Conservation (phyloP, 2,113 vertebrate genomes). For the Eubucco bourcierii region DNA sequence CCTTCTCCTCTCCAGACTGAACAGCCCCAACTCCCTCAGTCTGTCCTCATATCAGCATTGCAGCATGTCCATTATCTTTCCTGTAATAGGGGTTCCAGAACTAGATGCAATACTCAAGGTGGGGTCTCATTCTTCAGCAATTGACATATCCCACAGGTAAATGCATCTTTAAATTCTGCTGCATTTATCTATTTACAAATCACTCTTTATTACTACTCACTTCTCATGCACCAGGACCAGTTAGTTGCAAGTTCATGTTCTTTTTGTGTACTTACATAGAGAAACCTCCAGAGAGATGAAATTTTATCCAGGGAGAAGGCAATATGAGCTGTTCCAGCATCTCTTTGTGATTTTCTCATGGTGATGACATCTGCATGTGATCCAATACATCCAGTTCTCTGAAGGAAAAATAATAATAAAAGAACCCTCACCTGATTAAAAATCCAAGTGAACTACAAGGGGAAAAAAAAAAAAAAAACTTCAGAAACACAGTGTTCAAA, state of each 20-base stretch:
- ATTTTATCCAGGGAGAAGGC: background rate
- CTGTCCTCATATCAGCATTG: too few relatives aligned
- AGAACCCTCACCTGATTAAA: background rate
- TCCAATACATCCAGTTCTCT: background rate
- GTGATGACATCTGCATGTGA: fast-evolving
- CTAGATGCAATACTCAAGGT: too few relatives aligned
- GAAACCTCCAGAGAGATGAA: background rate
- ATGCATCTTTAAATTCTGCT: background rate
- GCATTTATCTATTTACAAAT: background rate
- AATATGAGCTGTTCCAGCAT: background rate
- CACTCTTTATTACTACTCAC: background rate
- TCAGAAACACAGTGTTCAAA: background rate
- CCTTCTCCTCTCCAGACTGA: too few relatives aligned
- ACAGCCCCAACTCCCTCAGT: too few relatives aligned
- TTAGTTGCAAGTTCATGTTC: background rate
- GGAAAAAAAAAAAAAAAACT: background rate
- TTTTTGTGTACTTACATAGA: background rate
- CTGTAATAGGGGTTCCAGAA: too few relatives aligned
- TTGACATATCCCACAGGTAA: background rate
- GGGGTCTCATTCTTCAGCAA: background rate
- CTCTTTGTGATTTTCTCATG: background rate
- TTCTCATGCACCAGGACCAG: background rate
- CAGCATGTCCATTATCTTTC: too few relatives aligned
- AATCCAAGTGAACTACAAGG: background rate
- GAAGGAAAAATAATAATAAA: background rate